Evolutionary conservation across 1,140 invertebrate species (phyloP), one percentile per base, ranked within the genome.

Genomic region (Drosophila pseudoananassae): DNA sequence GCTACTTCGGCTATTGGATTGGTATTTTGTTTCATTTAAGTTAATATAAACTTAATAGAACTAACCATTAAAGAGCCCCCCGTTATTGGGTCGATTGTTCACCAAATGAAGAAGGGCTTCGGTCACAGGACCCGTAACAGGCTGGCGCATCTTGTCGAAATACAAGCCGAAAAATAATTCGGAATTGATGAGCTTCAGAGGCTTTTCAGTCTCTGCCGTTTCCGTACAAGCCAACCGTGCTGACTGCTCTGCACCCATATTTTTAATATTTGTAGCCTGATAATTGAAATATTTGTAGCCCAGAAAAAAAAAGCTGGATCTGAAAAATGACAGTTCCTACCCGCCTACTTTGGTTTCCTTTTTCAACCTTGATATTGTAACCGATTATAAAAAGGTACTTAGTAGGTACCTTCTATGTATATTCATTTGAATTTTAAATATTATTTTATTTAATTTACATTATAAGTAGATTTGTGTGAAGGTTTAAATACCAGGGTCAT

Each of bases 201-300:
- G 45, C 3, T 33, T n/a, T 38, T 85, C 83, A 0, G 50, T 64
- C 27, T 55, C 52, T 27, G 64, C 58, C 0, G 78, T 87, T 63
- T 85, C 68, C 3, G 82, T 78, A 33, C 78, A 85, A 38, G 15
- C 82, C 25, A 78, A 68, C 20, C 78, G 43, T 1, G 82, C 82
- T 7, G 82, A 85, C 38, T 85, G 82, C 17, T 87, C 82, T 12
- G 82, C 82, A 23, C 83, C 82, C 82, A 85, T 85, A 17, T 45
- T 76, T 20, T 20, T 20, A 6, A 8, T 4, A 29, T 57, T n/a
- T 38, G 4, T 5, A 20, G 20, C 15, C 10, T n/a, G 17, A 4
- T 27, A 27, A 27, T 27, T 27, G 6, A 5, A 27, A 4, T 27
- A 27, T 6, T 27, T 27, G 6, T 6, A 27, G 0, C 25, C 6